Evolutionary conservation across 2,888 invertebrate species (phyloP), one percentile per base, ranked within the genome.

Genomic region (Xestia rhomboidea): DNA sequence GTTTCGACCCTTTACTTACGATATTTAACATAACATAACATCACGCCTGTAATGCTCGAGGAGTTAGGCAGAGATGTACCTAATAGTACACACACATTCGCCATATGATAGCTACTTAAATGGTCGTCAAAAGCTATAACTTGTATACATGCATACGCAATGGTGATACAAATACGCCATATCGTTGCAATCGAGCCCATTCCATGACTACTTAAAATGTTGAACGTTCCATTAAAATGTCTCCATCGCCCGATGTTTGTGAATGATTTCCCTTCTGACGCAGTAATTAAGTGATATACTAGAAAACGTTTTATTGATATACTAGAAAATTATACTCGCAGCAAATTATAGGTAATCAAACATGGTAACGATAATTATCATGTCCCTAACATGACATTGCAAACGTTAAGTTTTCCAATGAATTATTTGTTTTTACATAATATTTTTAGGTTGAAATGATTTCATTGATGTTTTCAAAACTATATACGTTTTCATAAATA

Each of bases 191-290:
- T 34, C 13, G 46, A 73, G 8, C n/a, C 54, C 41, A 70, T 70
- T 83, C 44, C 78, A 66, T 68, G 21, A 72, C 76, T 75, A 83
- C 79, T 84, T 84, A 84, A 82, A n/a, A n/a, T n/a, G n/a, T n/a
- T n/a, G n/a, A n/a, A n/a, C n/a, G 80, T 73, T 41, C 81, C 78
- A 87, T 89, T 89, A 90, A 87, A 86, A 83, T 89, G 89, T 89
- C 90, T 86, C 81, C 81, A 81, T 85, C 77, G 82, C 75, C 49
- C 68, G 74, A 84, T 77, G 83, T 79, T 79, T 71, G 85, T 88
- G 85, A 90, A 89, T 88, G 83, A 89, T 91, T 90, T 89, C 86
- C 83, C 77, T 68, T 86, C 83, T 87, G 88, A 91, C 89, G 84
- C 70, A 66, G 74, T 90, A 92, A 90, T 90, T 86, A 84, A 70